Evolutionary conservation across 2,888 invertebrate genomes (phyloP).

Genomic region (Cephus runcator): DNA sequence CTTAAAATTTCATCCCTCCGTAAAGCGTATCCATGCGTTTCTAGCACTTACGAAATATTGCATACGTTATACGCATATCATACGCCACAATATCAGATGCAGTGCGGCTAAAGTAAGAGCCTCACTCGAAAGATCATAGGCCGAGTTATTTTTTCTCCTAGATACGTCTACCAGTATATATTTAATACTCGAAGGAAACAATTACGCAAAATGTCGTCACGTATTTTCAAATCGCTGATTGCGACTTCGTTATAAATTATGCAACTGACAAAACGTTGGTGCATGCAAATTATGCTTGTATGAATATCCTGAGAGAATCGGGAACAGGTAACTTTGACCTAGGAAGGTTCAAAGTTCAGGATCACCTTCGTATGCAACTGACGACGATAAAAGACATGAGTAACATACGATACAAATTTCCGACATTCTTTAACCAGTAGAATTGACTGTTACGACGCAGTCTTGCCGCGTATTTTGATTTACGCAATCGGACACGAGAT

Average conservation of each 20-base stretch:
- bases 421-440: not conserved
- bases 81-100: not conserved
- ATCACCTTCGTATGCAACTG: not conserved
- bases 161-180: not conserved
- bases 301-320: not conserved
- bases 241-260: not conserved
- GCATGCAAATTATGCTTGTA: not conserved
- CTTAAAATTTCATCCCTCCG: not conserved
- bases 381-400: not conserved
- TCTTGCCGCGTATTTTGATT: not conserved
- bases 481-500: not conserved
- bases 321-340: not conserved
- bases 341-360: not conserved
- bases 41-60: not conserved
- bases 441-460: not conserved
- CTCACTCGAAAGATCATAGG: not conserved
- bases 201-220: not conserved
- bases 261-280: not conserved
- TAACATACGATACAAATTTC: not conserved
- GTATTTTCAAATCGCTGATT: not conserved
- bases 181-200: not conserved
- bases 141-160: slow-evolving; percentile 13
- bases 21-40: not conserved
- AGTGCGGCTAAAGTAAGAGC: not conserved
- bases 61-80: not conserved